Evolutionary conservation across 2,113 vertebrate genomes (phyloP).

Genomic region (Dascyllus trimaculatus): DNA sequence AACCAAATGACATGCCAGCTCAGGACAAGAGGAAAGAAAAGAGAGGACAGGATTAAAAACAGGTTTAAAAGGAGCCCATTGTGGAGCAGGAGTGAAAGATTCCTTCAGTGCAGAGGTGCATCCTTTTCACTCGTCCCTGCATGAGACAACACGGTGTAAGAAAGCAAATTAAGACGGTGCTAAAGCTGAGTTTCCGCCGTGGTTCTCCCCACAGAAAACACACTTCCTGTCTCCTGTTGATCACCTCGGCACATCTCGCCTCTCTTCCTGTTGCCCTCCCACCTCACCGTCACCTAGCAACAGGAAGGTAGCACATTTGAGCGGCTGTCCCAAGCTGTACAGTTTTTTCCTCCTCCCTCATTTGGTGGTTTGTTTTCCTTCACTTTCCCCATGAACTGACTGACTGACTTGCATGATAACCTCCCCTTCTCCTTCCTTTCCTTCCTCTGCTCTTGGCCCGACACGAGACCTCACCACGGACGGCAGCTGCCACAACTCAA

Average conservation of each 20-base stretch:
- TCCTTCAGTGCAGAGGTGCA: neutral
- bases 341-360: neutral
- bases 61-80: neutral
- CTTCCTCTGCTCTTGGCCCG: slow-evolving; percentile 4
- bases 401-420: neutral
- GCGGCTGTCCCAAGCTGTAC: slow-evolving; percentile 3
- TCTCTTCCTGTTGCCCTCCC: slow-evolving; percentile 82
- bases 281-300: slow-evolving; percentile 76
- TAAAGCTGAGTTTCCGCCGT: slow-evolving; percentile 64
- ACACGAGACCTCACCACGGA: slow-evolving; percentile 37
- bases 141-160: neutral
- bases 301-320: slow-evolving; percentile 72
- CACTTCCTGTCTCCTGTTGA: slow-evolving; percentile 86
- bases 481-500: slow-evolving; percentile 55
- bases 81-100: neutral
- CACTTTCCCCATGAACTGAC: neutral
- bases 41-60: neutral
- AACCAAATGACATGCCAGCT: slow-evolving; percentile 34
- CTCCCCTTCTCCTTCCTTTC: slow-evolving; percentile 1
- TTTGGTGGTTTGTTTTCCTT: neutral
- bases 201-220: slow-evolving; percentile 76
- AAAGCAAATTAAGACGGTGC: slow-evolving; percentile 30
- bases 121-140: slow-evolving; percentile 10
- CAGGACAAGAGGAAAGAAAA: neutral
- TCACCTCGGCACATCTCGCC: slow-evolving; percentile 80